These are phyloP conservation scores for Lasioglossum baleicum DNA, from an alignment of 1,140 invertebrate species.

Conservation along the genomic window DNA sequence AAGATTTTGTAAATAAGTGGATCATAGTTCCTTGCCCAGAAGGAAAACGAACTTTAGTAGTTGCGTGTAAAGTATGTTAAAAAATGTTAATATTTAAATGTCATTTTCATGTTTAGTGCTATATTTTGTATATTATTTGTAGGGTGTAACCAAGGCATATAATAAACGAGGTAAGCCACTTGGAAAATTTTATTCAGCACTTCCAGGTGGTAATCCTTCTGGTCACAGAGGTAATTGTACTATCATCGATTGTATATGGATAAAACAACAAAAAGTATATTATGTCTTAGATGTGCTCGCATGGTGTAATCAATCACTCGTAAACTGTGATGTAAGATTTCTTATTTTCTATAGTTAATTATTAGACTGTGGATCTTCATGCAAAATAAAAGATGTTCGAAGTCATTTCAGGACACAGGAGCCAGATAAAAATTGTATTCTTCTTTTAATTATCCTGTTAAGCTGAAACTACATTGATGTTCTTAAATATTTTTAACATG, in stretches of 20 bases:
- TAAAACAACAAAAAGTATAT: conserved; percentile 82
- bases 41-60: conserved; percentile 88
- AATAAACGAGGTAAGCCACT: conserved; percentile 84
- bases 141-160: conserved; percentile 88
- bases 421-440: too few species aligned
- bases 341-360: background rate
- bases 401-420: too few species aligned
- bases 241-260: conserved; percentile 92
- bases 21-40: conserved; percentile 90
- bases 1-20: conserved; percentile 89
- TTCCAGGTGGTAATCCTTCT: conserved; percentile 87
- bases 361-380: too few species aligned
- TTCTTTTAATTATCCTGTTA: too few species aligned
- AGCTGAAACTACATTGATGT: too few species aligned
- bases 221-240: conserved; percentile 75
- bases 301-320: conserved; percentile 89
- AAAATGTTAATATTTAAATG: background rate
- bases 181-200: conserved; percentile 82
- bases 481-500: too few species aligned
- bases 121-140: conserved; percentile 28
- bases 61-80: conserved; percentile 84
- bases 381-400: too few species aligned
- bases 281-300: conserved; percentile 91
- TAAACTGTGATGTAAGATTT: conserved; percentile 88
- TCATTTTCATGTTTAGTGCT: conserved; percentile 1